Evolutionary conservation across 2,888 invertebrate genomes (phyloP), one percentile per base, ranked within the genome.

Genomic region (Exephanes ischioxanthus): DNA sequence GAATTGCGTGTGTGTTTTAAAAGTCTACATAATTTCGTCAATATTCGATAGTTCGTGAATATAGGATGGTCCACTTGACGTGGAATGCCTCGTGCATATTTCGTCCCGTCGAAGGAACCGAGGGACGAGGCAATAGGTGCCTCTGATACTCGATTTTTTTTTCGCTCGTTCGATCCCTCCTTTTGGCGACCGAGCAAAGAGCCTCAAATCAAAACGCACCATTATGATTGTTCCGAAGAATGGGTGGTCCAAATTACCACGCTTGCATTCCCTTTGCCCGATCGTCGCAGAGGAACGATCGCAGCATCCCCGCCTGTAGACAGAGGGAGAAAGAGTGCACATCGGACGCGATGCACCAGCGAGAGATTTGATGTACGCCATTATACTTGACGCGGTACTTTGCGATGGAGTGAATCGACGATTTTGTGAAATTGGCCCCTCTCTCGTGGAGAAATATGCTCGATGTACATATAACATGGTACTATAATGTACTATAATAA

Each of bases 241-340:
- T 92, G 93, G 93, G 93, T 93, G 93, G 93, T 93, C 93, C 90
- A 91, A 92, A 93, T 92, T 92, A 89, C 91, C 88, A 86, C 86
- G 87, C 89, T 91, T 89, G 89, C 90, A 89, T 90, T 90, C 89
- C 84, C 82, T 22, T 55, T 55, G 55, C 16, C 41, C 79, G 83
- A 87, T 81, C 37, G 37, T 51, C 51, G 61, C 53, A 45, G 73
- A 73, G 30, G 30, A 61, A 77, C 68, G 45, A 45, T 68, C 72
- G 1, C 61, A 16, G 30, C 61, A 22, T 16, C 30, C 6, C 61
- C 30, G 55, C 55, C 30, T 16, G 22, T 30, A 55, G 30, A 75
- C 37, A 19, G 33, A 19, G 14, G 22, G 26, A 41, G 70, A 16
- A 30, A 19, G 19, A 41, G 37, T 51, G 70, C 51, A 41, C 45